Conservation (phyloP, 1,140 invertebrate genomes). For the Drosophila pandora region DNA sequence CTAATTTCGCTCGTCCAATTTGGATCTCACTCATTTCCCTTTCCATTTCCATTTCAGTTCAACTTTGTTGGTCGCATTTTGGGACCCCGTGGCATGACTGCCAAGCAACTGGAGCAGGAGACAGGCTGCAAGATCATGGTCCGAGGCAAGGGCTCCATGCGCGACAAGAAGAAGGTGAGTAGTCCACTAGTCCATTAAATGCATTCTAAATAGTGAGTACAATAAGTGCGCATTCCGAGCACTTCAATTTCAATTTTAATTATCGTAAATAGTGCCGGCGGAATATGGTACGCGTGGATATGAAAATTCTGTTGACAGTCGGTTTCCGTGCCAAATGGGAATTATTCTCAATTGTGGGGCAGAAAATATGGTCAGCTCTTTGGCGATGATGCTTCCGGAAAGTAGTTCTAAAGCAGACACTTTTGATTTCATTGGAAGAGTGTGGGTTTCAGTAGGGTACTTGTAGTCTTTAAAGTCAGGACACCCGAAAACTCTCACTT, state of each 20-base stretch:
- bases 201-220: constrained; percentile 2
- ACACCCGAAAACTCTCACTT: not conserved
- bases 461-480: not conserved
- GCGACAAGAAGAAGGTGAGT: constrained; percentile 99
- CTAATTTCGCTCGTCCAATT: constrained; percentile 55
- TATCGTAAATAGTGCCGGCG: constrained; percentile 37
- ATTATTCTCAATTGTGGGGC: constrained; percentile 47
- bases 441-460: not conserved
- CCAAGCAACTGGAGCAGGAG: constrained; percentile 99
- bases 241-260: constrained; percentile 42
- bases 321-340: constrained; percentile 60
- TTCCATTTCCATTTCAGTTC: constrained; percentile 93
- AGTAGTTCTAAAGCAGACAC: not conserved
- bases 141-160: constrained; percentile 99
- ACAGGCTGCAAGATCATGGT: constrained; percentile 99
- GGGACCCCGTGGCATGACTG: constrained; percentile 99
- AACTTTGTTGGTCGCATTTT: constrained; percentile 99
- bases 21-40: constrained; percentile 61
- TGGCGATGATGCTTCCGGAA: not conserved
- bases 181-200: not conserved
- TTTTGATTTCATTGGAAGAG: not conserved
- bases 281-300: not conserved
- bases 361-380: constrained; percentile 14
- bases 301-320: constrained; percentile 49
- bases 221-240: not conserved